Conservation (phyloP, 2,113 vertebrate species). For the Malurus melanocephalus region DNA sequence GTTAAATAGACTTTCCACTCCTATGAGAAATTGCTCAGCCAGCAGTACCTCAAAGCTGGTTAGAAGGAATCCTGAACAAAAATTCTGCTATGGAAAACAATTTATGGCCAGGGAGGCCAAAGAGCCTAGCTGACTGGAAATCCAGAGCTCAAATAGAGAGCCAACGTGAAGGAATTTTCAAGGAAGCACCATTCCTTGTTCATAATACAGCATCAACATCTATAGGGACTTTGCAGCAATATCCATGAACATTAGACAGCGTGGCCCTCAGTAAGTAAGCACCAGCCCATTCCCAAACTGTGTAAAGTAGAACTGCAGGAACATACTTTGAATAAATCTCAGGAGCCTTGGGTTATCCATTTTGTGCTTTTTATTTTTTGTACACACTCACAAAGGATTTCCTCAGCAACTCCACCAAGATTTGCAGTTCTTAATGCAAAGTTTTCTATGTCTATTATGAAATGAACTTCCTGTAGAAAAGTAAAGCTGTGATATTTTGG, state of each 20-base stretch:
- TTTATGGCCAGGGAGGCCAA: neutral
- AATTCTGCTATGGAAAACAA: neutral
- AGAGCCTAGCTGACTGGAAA: neutral
- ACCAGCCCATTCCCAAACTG: neutral
- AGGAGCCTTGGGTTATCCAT: neutral
- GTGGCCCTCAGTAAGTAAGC: neutral
- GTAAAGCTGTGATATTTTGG: neutral
- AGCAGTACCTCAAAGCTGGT: neutral
- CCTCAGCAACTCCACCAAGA: neutral
- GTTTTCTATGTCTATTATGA: neutral
- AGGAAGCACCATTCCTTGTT: neutral
- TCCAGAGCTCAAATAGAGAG: neutral
- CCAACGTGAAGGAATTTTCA: neutral
- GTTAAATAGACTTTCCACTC: neutral
- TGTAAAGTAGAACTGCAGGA: neutral
- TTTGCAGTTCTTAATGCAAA: neutral
- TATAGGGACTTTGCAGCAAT: neutral
- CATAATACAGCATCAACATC: neutral
- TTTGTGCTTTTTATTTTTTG: fast-evolving
- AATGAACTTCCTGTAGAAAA: neutral
- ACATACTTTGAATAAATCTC: neutral
- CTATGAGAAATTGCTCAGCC: neutral
- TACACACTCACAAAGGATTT: neutral
- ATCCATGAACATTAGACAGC: neutral
- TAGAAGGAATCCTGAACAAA: neutral